These are phyloP conservation scores for Dexiosoma caninum DNA, from an alignment of 2,888 invertebrate species.

Conservation along the genomic window DNA sequence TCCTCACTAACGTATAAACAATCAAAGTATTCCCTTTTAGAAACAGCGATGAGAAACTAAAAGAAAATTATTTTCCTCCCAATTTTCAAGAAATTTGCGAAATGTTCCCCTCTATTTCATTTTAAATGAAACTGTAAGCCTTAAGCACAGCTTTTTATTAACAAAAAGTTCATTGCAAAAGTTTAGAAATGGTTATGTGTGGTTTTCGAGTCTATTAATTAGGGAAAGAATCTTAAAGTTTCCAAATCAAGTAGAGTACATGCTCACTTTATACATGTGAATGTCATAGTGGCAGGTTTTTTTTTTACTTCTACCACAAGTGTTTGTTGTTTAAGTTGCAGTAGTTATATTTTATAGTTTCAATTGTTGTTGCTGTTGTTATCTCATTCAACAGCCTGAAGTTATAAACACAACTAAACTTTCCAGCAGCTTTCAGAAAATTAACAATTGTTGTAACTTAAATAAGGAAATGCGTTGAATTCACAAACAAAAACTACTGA, in stretches of 20 bases:
- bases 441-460: slow-evolving; percentile 4
- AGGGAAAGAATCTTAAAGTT: slow-evolving; percentile 32
- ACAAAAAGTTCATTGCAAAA: background rate
- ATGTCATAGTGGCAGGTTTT: slow-evolving; percentile 10
- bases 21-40: background rate
- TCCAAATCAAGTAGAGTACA: background rate
- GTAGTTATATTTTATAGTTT: background rate
- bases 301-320: slow-evolving; percentile 12
- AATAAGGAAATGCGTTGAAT: slow-evolving; percentile 54
- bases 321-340: background rate
- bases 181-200: slow-evolving; percentile 21
- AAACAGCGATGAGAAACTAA: background rate
- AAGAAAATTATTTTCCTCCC: no score
- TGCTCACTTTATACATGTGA: slow-evolving; percentile 2
- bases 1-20: no score
- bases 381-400: slow-evolving; percentile 41
- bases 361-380: background rate
- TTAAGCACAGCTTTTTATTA: background rate
- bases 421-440: no score
- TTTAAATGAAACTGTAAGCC: background rate
- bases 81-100: background rate
- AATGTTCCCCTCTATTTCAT: background rate
- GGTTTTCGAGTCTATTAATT: slow-evolving; percentile 42
- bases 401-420: slow-evolving; percentile 31
- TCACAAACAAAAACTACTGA: slow-evolving; percentile 23